Percentiles rank a stretch among this genome's conserved stretches.
Evolutionary conservation across 1,140 invertebrate genomes (phyloP).

Genomic region (Diplogasteroides magnus): DNA sequence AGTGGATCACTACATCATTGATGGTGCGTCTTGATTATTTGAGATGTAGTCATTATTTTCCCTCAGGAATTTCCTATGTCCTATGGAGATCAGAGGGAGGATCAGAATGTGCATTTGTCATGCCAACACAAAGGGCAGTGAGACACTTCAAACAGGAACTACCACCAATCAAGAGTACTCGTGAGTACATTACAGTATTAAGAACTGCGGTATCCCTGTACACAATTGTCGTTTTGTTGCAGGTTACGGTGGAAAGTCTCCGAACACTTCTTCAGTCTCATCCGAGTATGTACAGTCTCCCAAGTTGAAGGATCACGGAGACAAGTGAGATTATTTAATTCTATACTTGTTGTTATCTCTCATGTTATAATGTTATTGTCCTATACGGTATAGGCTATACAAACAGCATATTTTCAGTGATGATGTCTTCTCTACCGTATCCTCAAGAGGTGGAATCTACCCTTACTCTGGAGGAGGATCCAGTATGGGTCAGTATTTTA

Average conservation of each 20-base stretch:
- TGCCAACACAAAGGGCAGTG: slow-evolving; percentile 45
- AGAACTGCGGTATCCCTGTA: not conserved
- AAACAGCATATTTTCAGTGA: not conserved
- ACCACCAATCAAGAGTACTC: not conserved
- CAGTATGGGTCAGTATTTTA: slow-evolving; percentile 8
- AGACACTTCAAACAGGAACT: slow-evolving; percentile 24
- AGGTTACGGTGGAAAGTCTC: no score
- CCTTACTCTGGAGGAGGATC: slow-evolving; percentile 22
- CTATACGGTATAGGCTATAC: not conserved
- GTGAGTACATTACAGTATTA: not conserved
- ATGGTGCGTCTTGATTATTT: slow-evolving; percentile 42
- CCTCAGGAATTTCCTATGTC: no score
- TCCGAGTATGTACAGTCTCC: not conserved
- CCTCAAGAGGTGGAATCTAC: not conserved
- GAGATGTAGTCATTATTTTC: no score
- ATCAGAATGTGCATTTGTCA: slow-evolving; percentile 45
- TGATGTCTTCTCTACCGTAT: not conserved
- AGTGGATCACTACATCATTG: slow-evolving; percentile 41
- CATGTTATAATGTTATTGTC: not conserved
- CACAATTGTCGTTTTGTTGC: no score
- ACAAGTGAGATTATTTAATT: not conserved
- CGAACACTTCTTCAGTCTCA: no score
- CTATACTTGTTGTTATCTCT: not conserved
- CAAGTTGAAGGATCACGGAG: not conserved
- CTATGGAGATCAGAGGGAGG: no score